A percentile compares a stretch with the other conserved stretches of the same genome.
These are phyloP conservation scores for Acrobasis suavella DNA, from an alignment of 2,888 invertebrate genomes.

Conservation along the genomic window DNA sequence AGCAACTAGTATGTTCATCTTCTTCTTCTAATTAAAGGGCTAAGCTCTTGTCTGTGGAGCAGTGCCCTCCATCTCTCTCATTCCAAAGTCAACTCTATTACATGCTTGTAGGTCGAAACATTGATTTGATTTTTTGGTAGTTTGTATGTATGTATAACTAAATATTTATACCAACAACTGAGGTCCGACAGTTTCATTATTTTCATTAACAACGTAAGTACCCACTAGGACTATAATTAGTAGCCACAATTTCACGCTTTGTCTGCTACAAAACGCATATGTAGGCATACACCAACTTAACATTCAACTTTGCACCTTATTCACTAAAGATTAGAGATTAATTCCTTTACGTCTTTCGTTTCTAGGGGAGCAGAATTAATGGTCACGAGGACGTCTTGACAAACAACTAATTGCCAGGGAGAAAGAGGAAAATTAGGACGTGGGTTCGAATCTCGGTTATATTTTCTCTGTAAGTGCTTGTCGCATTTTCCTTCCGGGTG, in stretches of 20 bases:
- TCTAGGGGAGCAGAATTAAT: constrained; percentile 18
- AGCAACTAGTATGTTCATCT: no score
- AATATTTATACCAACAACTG: no score
- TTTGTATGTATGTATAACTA: no score
- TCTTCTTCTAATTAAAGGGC: no score
- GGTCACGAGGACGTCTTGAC: constrained; percentile 21
- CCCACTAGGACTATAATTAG: background rate
- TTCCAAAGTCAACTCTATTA: no score
- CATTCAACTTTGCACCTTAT: background rate
- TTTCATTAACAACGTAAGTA: background rate
- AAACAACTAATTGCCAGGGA: constrained; percentile 21
- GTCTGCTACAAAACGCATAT: constrained; percentile 6
- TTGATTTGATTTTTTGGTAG: no score
- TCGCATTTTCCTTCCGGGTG: background rate
- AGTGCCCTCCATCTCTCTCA: no score
- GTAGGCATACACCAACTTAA: background rate
- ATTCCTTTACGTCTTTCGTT: background rate
- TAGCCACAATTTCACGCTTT: constrained; percentile 1
- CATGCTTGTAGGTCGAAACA: no score
- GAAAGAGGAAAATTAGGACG: constrained; percentile 1
- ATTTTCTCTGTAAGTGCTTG: constrained; percentile 8
- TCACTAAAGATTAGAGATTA: background rate
- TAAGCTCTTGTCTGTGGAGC: no score
- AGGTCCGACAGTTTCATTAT: background rate
- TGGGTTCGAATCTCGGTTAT: constrained; percentile 17